Percentiles rank a stretch among this genome's conserved stretches.
Conservation (phyloP, 2,888 invertebrate species). For the Agrilus biguttatus region DNA sequence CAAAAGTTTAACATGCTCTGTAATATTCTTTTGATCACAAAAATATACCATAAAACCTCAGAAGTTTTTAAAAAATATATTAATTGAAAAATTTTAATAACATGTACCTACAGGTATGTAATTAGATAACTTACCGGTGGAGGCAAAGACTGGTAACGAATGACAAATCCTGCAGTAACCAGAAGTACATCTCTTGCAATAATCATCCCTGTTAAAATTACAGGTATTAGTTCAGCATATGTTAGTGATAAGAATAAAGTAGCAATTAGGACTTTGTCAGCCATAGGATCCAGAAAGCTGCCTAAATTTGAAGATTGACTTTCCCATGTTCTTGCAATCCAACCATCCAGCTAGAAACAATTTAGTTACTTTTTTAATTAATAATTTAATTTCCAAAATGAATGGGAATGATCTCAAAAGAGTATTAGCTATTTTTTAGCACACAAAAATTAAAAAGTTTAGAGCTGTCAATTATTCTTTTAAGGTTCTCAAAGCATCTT, state of each 20-base stretch:
- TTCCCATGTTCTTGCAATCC: constrained; percentile 85
- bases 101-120: neutral
- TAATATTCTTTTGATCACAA: too few species aligned
- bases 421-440: too few species aligned
- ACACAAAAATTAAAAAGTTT: too few species aligned
- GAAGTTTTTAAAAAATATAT: too few species aligned
- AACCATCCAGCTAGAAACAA: constrained; percentile 71
- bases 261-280: constrained; percentile 88
- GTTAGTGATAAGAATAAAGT: constrained; percentile 79
- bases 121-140: constrained; percentile 55
- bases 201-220: constrained; percentile 66
- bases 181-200: constrained; percentile 70
- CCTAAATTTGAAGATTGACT: constrained; percentile 88
- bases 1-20: too few species aligned
- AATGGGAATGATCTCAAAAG: too few species aligned
- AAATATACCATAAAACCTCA: too few species aligned
- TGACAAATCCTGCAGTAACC: constrained; percentile 73
- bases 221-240: constrained; percentile 71
- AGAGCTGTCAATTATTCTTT: too few species aligned
- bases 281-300: constrained; percentile 90
- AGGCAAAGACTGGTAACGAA: constrained; percentile 79
- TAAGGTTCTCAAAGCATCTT: too few species aligned
- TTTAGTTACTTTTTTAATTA: neutral
- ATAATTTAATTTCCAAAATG: neutral
- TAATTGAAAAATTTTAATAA: neutral